phyloP scores from a whole-genome alignment of 2,113 vertebrate genomes.

The Sarotherodon lohbergeri region DNA sequence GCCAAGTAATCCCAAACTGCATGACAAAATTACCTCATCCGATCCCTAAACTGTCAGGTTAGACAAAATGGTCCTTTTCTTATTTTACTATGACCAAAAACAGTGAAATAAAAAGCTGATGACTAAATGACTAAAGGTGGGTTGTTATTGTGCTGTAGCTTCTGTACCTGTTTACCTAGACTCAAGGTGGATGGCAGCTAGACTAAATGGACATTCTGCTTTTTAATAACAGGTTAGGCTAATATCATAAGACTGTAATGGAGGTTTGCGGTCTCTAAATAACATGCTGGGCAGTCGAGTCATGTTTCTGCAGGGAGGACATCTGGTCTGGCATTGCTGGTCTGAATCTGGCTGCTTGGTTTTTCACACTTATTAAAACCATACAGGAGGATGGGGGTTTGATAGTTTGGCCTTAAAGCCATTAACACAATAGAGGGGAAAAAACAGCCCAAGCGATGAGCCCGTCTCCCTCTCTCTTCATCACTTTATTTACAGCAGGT shows the following conservation, averaged over 20 bases:
- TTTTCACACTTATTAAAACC: background rate
- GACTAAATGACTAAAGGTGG: background rate
- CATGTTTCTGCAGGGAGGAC: background rate
- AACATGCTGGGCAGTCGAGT: constrained; percentile 15
- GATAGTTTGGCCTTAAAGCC: background rate
- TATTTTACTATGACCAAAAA: background rate
- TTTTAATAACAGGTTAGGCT: constrained; percentile 33
- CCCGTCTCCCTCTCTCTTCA: background rate
- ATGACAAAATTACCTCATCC: background rate
- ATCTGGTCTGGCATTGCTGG: background rate
- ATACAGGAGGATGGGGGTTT: background rate
- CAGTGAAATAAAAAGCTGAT: background rate
- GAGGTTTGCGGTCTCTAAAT: constrained; percentile 24
- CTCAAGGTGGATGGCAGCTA: background rate
- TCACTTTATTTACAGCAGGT: constrained; percentile 42
- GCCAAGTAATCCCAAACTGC: background rate
- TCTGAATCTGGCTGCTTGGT: background rate
- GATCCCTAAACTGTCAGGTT: background rate
- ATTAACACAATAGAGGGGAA: background rate
- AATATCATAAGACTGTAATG: constrained; percentile 39
- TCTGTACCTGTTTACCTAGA: constrained; percentile 9
- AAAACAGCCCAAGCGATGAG: background rate
- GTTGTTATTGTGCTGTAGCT: background rate
- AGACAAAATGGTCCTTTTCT: background rate
- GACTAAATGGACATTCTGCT: constrained; percentile 6